A percentile compares a stretch with the other conserved stretches of the same genome.
These are phyloP conservation scores for Nasua narica DNA, from an alignment of 2,797 vertebrate genomes.

Conservation along the genomic window DNA sequence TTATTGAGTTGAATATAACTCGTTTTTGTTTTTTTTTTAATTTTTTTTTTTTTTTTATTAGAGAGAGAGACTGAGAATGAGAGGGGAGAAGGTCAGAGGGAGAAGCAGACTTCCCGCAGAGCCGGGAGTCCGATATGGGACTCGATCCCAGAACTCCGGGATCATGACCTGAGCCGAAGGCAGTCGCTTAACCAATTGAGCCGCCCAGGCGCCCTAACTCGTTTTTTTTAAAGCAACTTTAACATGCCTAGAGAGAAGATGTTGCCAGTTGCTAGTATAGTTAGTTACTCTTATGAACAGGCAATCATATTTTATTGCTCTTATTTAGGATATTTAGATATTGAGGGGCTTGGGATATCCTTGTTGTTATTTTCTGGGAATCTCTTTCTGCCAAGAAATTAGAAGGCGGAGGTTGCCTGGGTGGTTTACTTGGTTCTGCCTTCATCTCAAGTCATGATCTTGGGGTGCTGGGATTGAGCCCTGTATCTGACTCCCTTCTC, in stretches of 20 bases:
- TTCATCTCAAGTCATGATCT: neutral
- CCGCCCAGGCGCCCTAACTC: too few species aligned
- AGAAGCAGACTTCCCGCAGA: too few species aligned
- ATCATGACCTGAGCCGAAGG: too few species aligned
- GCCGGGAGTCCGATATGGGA: too few species aligned
- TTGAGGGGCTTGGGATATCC: neutral
- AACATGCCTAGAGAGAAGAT: neutral
- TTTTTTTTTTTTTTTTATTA: too few species aligned
- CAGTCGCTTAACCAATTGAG: too few species aligned
- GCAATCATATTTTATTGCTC: neutral
- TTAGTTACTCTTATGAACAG: neutral
- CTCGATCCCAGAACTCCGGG: too few species aligned
- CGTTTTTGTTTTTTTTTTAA: neutral
- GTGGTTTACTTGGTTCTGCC: neutral
- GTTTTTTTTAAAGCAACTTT: neutral
- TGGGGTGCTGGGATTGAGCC: neutral
- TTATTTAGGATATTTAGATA: neutral
- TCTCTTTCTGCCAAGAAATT: slow-evolving; percentile 29
- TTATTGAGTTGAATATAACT: neutral
- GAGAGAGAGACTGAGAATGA: too few species aligned
- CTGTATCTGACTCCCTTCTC: neutral
- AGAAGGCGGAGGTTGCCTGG: neutral
- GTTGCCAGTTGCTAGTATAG: neutral
- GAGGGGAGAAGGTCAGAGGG: too few species aligned
- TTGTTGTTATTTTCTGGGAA: slow-evolving; percentile 5